A percentile compares a stretch with the other conserved stretches of the same genome.
Evolutionary conservation across 2,888 invertebrate species (phyloP).

Genomic region (Cephonodes hylas): DNA sequence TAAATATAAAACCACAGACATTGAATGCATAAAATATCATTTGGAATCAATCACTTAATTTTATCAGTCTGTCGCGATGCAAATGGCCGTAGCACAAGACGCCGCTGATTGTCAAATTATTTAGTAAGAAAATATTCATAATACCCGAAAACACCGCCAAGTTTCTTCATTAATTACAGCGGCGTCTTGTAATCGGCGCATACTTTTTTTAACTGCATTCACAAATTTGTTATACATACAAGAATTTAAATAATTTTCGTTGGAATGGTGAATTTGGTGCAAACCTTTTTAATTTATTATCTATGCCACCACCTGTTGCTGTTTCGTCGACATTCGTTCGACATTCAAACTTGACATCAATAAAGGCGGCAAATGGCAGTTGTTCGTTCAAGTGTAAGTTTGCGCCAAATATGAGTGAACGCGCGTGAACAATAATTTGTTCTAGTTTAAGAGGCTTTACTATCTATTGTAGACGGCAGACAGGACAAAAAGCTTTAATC

Average conservation of each 20-base stretch:
- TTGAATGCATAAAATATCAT: slow-evolving; percentile 14
- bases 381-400: not conserved
- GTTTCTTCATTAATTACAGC: not conserved
- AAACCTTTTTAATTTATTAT: not conserved
- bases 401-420: slow-evolving; percentile 13
- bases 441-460: slow-evolving; percentile 14
- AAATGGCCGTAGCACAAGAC: not conserved
- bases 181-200: not conserved
- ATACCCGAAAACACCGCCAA: not conserved
- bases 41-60: slow-evolving; percentile 21
- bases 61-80: slow-evolving; percentile 20
- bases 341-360: not conserved
- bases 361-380: not conserved
- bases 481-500: slow-evolving; percentile 16
- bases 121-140: not conserved
- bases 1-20: slow-evolving; percentile 17
- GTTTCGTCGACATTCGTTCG: not conserved
- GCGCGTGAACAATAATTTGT: slow-evolving; percentile 18
- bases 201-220: not conserved
- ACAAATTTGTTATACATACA: not conserved
- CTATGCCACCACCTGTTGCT: not conserved
- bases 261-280: slow-evolving; percentile 11
- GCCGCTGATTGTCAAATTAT: not conserved
- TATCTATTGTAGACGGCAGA: slow-evolving; percentile 24
- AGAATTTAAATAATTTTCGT: slow-evolving; percentile 5